These are phyloP conservation scores for Synchiropus splendidus DNA, from an alignment of 2,113 vertebrate species.

Conservation along the genomic window DNA sequence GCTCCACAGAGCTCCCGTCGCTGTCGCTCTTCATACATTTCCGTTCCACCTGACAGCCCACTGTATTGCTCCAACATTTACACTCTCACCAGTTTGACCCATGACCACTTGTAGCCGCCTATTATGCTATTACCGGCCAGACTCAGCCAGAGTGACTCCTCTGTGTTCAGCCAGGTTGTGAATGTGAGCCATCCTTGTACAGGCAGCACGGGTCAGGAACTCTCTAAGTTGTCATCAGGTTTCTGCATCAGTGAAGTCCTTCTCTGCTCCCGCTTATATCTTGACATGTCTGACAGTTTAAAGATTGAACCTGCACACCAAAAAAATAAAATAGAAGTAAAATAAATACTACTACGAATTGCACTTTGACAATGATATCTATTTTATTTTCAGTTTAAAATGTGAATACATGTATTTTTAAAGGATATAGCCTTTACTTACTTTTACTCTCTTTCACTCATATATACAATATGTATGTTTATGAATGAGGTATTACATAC, in stretches of 20 bases:
- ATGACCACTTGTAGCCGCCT: conserved; percentile 44
- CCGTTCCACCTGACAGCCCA: conserved; percentile 49
- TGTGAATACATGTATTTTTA: no score
- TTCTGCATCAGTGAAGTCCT: conserved; percentile 24
- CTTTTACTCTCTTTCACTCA: no score
- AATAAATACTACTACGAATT: no score
- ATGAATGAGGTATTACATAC: no score
- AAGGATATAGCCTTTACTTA: no score
- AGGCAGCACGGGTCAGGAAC: conserved; percentile 11
- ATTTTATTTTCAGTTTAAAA: no score
- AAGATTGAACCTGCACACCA: not conserved
- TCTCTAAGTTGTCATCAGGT: conserved; percentile 16
- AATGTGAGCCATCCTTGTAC: conserved; percentile 11
- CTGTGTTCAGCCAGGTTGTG: conserved; percentile 16
- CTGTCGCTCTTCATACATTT: conserved; percentile 39
- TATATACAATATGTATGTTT: no score
- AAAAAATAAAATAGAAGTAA: not conserved
- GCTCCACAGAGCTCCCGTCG: conserved; percentile 19
- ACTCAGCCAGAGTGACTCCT: conserved; percentile 24
- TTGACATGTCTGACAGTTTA: not conserved
- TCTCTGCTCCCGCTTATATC: conserved; percentile 9
- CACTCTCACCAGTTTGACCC: conserved; percentile 38
- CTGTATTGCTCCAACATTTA: conserved; percentile 33
- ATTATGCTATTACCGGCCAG: conserved; percentile 31
- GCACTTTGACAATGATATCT: no score